Conservation (phyloP, 1,140 invertebrate genomes). For the Ganaspis sp. region DNA sequence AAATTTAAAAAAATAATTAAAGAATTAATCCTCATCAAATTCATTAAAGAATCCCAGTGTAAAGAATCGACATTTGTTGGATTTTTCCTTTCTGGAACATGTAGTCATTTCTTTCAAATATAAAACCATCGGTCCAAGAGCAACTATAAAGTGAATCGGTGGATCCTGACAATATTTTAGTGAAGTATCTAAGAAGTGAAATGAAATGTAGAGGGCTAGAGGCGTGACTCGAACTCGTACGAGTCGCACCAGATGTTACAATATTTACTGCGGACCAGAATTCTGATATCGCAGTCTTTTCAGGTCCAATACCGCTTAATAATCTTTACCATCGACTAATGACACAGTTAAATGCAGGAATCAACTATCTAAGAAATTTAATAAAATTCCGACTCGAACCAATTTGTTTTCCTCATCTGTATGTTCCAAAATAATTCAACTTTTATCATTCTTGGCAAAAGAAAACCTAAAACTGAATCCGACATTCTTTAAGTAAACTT, state of each 20-base stretch:
- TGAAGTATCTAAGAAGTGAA: slow-evolving; percentile 66
- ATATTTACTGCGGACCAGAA: slow-evolving; percentile 65
- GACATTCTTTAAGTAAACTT: not conserved
- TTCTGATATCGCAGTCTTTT: slow-evolving; percentile 31
- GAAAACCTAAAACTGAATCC: not conserved
- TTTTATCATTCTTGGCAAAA: not conserved
- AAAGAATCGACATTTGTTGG: not conserved
- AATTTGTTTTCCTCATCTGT: too few species aligned
- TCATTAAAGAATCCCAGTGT: too few species aligned
- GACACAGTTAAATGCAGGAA: not conserved
- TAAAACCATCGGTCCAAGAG: not conserved
- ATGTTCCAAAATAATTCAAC: too few species aligned
- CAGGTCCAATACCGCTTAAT: slow-evolving; percentile 40
- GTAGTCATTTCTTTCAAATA: not conserved
- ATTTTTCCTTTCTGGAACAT: not conserved
- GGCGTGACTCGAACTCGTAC: slow-evolving; percentile 67
- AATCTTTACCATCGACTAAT: slow-evolving; percentile 46
- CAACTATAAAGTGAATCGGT: not conserved
- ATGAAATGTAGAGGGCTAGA: slow-evolving; percentile 68
- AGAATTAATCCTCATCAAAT: too few species aligned
- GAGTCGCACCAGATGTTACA: slow-evolving; percentile 69
- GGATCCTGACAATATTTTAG: slow-evolving; percentile 60
- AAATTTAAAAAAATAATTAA: too few species aligned
- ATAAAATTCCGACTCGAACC: not conserved
- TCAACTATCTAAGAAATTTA: not conserved